phyloP scores from a whole-genome alignment of 2,113 vertebrate genomes.

The Cyphomyrus plagiostoma region DNA sequence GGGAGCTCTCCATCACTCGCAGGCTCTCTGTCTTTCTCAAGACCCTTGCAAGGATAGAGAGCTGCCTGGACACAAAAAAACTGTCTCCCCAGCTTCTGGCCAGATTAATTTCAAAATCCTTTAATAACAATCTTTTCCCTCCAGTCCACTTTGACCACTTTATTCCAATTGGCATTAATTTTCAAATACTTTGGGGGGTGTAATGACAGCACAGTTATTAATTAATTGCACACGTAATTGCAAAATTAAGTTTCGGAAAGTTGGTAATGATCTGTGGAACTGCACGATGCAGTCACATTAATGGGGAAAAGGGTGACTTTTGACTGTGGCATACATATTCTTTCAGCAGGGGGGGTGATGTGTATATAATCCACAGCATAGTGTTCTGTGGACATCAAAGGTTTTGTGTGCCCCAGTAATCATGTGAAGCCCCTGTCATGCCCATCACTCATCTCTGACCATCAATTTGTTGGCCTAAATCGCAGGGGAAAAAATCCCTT shows the following conservation, averaged over 20 bases:
- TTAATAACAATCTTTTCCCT: constrained; percentile 64
- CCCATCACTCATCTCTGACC: constrained; percentile 53
- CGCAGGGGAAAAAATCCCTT: constrained; percentile 55
- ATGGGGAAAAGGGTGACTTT: constrained; percentile 47
- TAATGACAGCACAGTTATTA: constrained; percentile 76
- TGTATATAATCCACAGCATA: constrained; percentile 59
- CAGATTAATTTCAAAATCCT: constrained; percentile 67
- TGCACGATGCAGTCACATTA: constrained; percentile 52
- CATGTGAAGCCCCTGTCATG: constrained; percentile 66
- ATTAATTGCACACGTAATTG: constrained; percentile 79
- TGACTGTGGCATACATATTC: constrained; percentile 21
- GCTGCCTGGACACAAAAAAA: constrained; percentile 22
- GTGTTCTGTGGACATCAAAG: constrained; percentile 42
- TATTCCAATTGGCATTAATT: constrained; percentile 62
- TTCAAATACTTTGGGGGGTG: constrained; percentile 63
- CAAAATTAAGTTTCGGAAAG: constrained; percentile 73
- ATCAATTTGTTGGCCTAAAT: constrained; percentile 45
- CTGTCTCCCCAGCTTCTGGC: constrained; percentile 48
- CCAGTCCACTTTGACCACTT: constrained; percentile 66
- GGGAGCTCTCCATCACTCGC: constrained; percentile 42
- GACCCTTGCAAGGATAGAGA: constrained; percentile 34
- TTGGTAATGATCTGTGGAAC: constrained; percentile 74
- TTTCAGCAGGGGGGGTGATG: constrained; percentile 23
- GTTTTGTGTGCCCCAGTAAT: constrained; percentile 64
- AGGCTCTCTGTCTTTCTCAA: constrained; percentile 37